phyloP scores from a whole-genome alignment of 1,140 invertebrate species.

The Drosophila insularis region DNA sequence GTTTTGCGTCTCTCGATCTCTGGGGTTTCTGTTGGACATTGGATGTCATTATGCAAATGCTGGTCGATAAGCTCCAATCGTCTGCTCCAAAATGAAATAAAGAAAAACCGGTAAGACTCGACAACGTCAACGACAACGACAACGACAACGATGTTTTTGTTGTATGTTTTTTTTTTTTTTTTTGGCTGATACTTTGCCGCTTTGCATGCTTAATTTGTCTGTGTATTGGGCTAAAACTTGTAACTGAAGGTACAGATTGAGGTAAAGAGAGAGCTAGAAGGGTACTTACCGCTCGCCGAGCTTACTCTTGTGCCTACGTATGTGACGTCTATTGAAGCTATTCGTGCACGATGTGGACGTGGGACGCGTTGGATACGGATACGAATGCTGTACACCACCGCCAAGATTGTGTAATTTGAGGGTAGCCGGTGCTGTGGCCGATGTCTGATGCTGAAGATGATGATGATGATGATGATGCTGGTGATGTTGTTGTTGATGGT shows the following conservation, averaged over 20 bases:
- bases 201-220: conserved; percentile 57
- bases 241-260: conserved; percentile 15
- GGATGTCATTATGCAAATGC: conserved; percentile 18
- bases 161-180: no score
- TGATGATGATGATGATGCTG: conserved; percentile 34
- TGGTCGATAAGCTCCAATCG: conserved; percentile 21
- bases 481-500: conserved; percentile 26
- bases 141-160: no score
- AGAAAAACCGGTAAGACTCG: conserved; percentile 44
- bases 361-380: conserved; percentile 57
- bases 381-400: conserved; percentile 58
- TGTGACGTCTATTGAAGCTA: conserved; percentile 79
- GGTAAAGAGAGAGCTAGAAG: no score
- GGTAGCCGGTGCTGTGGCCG: conserved; percentile 61
- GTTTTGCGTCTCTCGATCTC: conserved; percentile 33
- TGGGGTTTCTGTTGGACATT: not conserved
- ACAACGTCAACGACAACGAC: conserved; percentile 1
- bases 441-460: conserved; percentile 28
- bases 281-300: conserved; percentile 77
- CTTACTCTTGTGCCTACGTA: conserved; percentile 78
- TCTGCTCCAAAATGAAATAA: conserved; percentile 43
- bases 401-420: conserved; percentile 66
- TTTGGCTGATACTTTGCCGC: not conserved
- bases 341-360: conserved; percentile 81
- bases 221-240: not conserved